Evolutionary conservation across 2,888 invertebrate genomes (phyloP), one percentile per base, ranked within the genome.

Genomic region (Aleiodes alternator): DNA sequence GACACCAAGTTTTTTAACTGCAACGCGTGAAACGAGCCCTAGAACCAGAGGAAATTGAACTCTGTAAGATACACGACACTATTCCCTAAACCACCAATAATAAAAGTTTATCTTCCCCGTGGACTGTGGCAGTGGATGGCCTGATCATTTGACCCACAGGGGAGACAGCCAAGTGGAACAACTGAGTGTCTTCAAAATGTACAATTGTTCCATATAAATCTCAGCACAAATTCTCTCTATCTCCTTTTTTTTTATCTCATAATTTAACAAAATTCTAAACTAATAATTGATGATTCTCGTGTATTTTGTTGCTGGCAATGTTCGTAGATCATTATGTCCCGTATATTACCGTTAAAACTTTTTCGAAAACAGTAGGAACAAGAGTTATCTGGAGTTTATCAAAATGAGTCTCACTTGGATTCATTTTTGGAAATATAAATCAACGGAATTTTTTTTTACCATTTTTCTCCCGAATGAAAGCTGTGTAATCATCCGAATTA

Each of bases 21-120:
- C 43, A 43, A 23, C 64, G 64, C 64, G 64, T 64, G 64, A 64
- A 64, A 64, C 64, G 64, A 64, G 43, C 34, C 64, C 23, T 64
- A 48, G 16, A 64, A 48, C 43, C 43, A 48, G 48, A 43, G 64
- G 48, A 64, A 64, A 64, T 64, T 64, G 64, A 64, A 64, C 43
- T 64, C 48, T 43, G 43, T 43, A 64, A 57, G 76, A 72, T 50
- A 61, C 75, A 69, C 76, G 59, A 34, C n/a, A 70, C 69, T 70
- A 64, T 64, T 23, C 64, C 14, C 78, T 43, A 43, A 4, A 43
- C 72, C 79, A 78, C 78, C 79, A 75, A 78, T 76, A 79, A 79
- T 79, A 79, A 79, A 79, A 79, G 79, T 79, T 78, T 75, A 78
- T 78, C 76, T 76, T 76, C 73, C 66, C 61, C 61, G 68, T 59